phyloP scores from a whole-genome alignment of 2,113 vertebrate genomes.

The Sula dactylatra region DNA sequence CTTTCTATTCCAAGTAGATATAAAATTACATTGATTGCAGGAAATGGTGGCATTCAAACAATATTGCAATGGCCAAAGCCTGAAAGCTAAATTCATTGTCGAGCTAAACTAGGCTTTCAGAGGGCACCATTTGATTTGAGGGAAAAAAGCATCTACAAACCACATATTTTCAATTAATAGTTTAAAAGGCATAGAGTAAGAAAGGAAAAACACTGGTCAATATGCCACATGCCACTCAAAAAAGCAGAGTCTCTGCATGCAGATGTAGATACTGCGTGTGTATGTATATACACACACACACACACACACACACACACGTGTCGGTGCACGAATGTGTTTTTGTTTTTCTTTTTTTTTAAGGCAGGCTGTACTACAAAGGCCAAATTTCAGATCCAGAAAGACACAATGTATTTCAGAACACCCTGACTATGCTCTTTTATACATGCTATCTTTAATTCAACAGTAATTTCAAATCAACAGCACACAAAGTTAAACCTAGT shows the following conservation, averaged over 20 bases:
- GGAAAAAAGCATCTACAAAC: slow-evolving; percentile 34
- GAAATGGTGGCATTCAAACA: slow-evolving; percentile 66
- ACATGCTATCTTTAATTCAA: slow-evolving; percentile 10
- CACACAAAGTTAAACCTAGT: slow-evolving; percentile 26
- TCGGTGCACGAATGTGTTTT: background rate
- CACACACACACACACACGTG: no score
- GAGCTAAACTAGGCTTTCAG: slow-evolving; percentile 54
- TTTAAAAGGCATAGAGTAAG: slow-evolving; percentile 43
- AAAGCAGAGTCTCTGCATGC: background rate
- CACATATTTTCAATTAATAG: slow-evolving; percentile 57
- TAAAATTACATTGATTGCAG: slow-evolving; percentile 70
- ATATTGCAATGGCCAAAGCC: slow-evolving; percentile 51
- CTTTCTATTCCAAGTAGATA: slow-evolving; percentile 69
- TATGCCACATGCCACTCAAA: background rate
- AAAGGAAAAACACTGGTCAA: slow-evolving; percentile 25
- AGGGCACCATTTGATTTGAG: slow-evolving; percentile 46
- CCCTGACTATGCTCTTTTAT: background rate
- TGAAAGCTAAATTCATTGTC: slow-evolving; percentile 63
- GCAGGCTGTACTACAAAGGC: background rate
- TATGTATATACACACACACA: no score
- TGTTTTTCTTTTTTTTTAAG: background rate
- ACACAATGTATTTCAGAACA: background rate
- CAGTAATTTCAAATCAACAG: slow-evolving; percentile 40
- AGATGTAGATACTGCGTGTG: background rate
- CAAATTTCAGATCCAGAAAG: background rate